A percentile compares a stretch with the other conserved stretches of the same genome.
Conservation (phyloP, 2,113 vertebrate genomes). For the Grus americana region DNA sequence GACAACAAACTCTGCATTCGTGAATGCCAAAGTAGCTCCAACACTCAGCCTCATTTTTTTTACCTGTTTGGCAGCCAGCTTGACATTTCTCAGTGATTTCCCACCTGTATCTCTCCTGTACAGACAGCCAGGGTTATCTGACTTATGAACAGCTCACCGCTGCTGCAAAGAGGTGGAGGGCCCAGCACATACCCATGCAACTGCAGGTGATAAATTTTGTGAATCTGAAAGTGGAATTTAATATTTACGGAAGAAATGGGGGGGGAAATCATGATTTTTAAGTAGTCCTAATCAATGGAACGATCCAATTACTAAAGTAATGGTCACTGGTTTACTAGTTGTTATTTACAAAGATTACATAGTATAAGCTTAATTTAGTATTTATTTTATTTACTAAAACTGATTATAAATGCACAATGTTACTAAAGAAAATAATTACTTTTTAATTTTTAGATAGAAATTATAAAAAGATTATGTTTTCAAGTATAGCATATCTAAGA, state of each 20-base stretch:
- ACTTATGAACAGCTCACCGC: background rate
- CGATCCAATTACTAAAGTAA: background rate
- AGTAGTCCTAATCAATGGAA: background rate
- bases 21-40: background rate
- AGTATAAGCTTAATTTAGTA: background rate
- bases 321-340: background rate
- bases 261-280: background rate
- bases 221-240: background rate
- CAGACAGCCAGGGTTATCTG: background rate
- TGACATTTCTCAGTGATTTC: background rate
- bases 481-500: background rate
- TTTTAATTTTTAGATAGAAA: background rate
- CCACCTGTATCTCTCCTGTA: background rate
- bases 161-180: background rate
- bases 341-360: background rate
- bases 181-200: background rate
- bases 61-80: background rate
- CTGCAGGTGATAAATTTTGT: background rate
- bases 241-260: background rate
- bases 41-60: rapidly evolving
- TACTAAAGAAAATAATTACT: background rate
- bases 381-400: background rate
- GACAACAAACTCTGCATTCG: background rate
- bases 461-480: background rate
- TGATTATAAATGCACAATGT: background rate